Evolutionary conservation across 2,113 vertebrate species (phyloP).

Genomic region (Callithrix jacchus): DNA sequence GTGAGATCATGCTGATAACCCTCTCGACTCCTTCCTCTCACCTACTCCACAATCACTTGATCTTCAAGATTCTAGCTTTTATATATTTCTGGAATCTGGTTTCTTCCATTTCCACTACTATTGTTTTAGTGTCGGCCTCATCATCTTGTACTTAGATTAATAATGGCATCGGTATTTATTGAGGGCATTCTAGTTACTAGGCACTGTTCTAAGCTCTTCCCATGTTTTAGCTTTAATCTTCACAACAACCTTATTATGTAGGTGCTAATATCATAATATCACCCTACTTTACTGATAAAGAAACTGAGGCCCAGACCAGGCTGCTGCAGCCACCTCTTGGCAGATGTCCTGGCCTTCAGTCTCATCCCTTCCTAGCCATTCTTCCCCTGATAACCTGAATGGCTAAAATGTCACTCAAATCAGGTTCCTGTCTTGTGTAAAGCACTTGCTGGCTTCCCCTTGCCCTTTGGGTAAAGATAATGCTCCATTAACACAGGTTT

Average conservation of each 20-base stretch:
- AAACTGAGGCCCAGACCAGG: neutral
- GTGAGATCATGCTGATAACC: neutral
- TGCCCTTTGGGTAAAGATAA: neutral
- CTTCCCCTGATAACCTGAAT: neutral
- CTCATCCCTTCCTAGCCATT: neutral
- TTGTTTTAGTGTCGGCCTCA: neutral
- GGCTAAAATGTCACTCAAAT: neutral
- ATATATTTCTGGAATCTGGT: neutral
- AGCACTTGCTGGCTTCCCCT: neutral
- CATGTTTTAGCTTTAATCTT: neutral
- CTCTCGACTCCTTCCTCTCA: neutral
- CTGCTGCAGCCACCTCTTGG: neutral
- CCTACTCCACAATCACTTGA: accelerated
- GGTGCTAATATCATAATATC: neutral
- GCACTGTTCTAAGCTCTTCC: neutral
- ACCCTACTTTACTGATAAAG: neutral
- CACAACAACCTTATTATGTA: too few relatives aligned
- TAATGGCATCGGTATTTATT: neutral
- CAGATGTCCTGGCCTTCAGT: neutral
- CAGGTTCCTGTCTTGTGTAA: neutral
- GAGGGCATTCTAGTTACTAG: neutral
- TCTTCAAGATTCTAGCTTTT: neutral
- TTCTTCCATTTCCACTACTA: neutral
- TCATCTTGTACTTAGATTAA: neutral
- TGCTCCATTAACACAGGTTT: neutral